These are phyloP conservation scores for Leucoraja ocellata DNA, from an alignment of 2,797 vertebrate species.

Conservation along the genomic window DNA sequence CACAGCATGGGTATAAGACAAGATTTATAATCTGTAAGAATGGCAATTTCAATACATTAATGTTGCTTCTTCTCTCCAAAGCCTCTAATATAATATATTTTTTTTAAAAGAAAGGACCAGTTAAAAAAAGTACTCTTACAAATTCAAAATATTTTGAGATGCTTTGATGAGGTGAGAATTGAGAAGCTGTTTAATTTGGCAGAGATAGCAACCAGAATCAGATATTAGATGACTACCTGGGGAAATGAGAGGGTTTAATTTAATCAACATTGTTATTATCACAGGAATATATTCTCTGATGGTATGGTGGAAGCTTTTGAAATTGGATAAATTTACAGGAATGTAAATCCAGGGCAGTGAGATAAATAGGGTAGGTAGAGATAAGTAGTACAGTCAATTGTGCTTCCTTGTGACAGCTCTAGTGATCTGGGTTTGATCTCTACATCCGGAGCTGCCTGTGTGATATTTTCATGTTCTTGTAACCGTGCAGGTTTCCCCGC, in stretches of 20 bases:
- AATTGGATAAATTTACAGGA: no score
- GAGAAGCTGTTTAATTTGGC: neutral
- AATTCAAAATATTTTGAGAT: neutral
- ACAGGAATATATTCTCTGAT: neutral
- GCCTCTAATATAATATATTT: neutral
- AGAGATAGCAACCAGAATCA: neutral
- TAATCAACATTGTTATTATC: neutral
- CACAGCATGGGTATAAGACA: neutral
- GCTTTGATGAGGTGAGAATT: neutral
- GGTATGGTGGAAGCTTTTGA: no score
- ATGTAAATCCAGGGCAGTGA: no score
- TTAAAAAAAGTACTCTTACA: neutral
- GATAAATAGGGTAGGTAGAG: no score
- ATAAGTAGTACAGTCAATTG: no score
- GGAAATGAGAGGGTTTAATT: no score
- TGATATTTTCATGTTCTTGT: no score
- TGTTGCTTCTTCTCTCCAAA: neutral
- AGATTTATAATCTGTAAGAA: neutral
- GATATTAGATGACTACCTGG: neutral
- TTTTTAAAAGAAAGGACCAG: slow-evolving; percentile 17
- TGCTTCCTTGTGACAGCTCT: no score
- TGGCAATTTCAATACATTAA: neutral
- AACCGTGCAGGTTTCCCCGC: no score
- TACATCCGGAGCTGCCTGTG: no score
- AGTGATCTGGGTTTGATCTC: no score